Base-by-base conservation (phyloP, 2,797 vertebrate species). In the Protonibea diacanthus region DNA sequence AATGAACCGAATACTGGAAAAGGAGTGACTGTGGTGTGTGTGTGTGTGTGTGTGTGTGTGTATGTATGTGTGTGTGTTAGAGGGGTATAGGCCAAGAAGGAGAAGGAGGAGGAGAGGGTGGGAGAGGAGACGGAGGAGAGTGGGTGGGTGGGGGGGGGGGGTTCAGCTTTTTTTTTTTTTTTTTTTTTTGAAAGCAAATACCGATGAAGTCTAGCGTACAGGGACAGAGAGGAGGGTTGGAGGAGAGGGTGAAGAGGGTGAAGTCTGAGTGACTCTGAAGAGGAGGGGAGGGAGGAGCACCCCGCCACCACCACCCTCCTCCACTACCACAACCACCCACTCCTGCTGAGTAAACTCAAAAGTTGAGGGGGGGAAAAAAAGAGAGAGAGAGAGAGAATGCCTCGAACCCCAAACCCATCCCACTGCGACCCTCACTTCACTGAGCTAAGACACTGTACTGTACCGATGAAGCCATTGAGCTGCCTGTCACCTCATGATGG, bases 1-100 rank as follows among this genome's bases (percentile, higher is more conserved):
- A 96, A 97, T 96, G 96, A 97, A 96, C 92, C 94, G 95, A 95
- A 96, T 94, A 92, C 94, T 93, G 92, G 94, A 95, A 96, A 95
- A 93, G 90, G 89, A 82, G 74, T 66, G 78, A 75, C 75, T 67
- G 40, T 12, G 20, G 20, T 76, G 14, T 77, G 47, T 70, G 72
- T 74, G 71, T 71, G 33, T 80, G 33, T 52, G 59, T 58, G 62
- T 76, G 66, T 77, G 69, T 44, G 65, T 58, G 70, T 82, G 69
- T 80, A 3, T 25, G 29, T 29, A 5, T 33, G 33, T 61, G 75
- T 76, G 76, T 81, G 82, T 74, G 78, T 69, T 52, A 47, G 86
- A 92, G 70, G 58, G 65, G 52, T 62, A 49, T 64, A 73, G 62
- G 33, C 68, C 29, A 12, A 72, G 77, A 45, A 82, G 79, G 78